Percentiles rank a stretch among this genome's conserved stretches.
Evolutionary conservation across 2,113 vertebrate species (phyloP).

Genomic region (Crypturellus undulatus): DNA sequence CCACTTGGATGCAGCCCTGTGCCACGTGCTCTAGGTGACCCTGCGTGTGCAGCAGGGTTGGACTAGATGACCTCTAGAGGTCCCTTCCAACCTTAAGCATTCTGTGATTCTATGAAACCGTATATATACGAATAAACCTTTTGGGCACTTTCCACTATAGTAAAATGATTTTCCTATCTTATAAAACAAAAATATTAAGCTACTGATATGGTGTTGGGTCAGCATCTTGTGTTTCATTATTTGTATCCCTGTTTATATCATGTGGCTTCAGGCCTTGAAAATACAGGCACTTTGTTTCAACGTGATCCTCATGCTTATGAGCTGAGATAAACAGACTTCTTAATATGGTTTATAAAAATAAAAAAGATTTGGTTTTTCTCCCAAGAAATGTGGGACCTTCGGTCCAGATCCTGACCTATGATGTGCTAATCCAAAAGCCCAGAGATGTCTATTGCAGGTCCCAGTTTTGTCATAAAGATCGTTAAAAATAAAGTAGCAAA

Average conservation of each 20-base stretch:
- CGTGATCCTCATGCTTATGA: neutral
- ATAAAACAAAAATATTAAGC: neutral
- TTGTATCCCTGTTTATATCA: neutral
- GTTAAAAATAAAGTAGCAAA: neutral
- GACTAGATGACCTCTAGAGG: too few relatives aligned
- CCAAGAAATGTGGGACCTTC: neutral
- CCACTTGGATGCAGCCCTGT: too few relatives aligned
- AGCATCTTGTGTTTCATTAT: neutral
- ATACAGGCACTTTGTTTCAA: neutral
- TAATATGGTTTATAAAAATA: neutral
- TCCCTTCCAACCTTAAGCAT: too few relatives aligned
- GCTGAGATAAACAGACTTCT: neutral
- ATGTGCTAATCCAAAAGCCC: neutral
- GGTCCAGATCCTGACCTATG: neutral
- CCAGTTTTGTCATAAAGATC: neutral
- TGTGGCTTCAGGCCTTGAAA: neutral
- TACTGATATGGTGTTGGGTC: neutral
- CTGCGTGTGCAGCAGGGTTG: too few relatives aligned
- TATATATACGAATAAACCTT: neutral
- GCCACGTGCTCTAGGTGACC: too few relatives aligned
- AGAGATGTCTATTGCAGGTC: neutral
- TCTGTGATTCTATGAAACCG: neutral
- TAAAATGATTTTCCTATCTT: neutral
- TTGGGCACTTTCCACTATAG: neutral
- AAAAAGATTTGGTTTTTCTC: neutral